A percentile compares a stretch with the other conserved stretches of the same genome.
Evolutionary conservation across 1,140 invertebrate species (phyloP).

Genomic region (Paralvinella palmiformis): DNA sequence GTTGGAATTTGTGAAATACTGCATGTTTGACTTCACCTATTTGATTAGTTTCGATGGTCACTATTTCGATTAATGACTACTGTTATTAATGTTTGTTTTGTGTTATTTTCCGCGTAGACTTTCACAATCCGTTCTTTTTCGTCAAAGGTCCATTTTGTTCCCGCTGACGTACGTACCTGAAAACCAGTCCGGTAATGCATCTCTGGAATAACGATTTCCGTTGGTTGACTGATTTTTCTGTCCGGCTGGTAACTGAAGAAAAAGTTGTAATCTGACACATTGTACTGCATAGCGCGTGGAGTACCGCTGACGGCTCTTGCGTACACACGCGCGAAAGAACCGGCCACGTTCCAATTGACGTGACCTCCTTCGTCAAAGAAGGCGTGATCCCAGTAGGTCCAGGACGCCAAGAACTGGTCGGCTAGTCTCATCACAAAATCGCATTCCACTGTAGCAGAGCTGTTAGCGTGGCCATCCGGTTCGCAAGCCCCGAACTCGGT

Average conservation of each 20-base stretch:
- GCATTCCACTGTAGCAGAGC: constrained; percentile 25
- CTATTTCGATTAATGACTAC: no score
- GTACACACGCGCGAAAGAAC: constrained; percentile 25
- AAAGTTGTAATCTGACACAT: constrained; percentile 19
- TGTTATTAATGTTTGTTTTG: no score
- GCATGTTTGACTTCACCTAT: no score
- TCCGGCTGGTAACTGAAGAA: constrained; percentile 12
- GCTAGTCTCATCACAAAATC: constrained; percentile 23
- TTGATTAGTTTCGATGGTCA: no score
- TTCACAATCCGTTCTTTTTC: background rate
- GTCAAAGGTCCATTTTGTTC: constrained; percentile 20
- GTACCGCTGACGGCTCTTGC: constrained; percentile 24
- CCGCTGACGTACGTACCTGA: constrained; percentile 6
- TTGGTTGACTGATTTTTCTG: constrained; percentile 12
- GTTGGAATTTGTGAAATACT: no score
- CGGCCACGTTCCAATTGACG: constrained; percentile 13
- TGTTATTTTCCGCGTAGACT: no score
- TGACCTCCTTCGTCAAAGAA: constrained; percentile 24
- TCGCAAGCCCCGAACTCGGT: constrained; percentile 33
- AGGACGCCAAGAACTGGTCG: constrained; percentile 28
- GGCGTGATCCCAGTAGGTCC: constrained; percentile 34
- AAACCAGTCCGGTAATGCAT: constrained; percentile 27
- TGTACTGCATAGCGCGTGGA: constrained; percentile 18
- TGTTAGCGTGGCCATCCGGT: constrained; percentile 17
- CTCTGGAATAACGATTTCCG: constrained; percentile 26